Evolutionary conservation across 1,140 invertebrate genomes (phyloP), one percentile per base, ranked within the genome.

Genomic region (Tetramorium alpestre): DNA sequence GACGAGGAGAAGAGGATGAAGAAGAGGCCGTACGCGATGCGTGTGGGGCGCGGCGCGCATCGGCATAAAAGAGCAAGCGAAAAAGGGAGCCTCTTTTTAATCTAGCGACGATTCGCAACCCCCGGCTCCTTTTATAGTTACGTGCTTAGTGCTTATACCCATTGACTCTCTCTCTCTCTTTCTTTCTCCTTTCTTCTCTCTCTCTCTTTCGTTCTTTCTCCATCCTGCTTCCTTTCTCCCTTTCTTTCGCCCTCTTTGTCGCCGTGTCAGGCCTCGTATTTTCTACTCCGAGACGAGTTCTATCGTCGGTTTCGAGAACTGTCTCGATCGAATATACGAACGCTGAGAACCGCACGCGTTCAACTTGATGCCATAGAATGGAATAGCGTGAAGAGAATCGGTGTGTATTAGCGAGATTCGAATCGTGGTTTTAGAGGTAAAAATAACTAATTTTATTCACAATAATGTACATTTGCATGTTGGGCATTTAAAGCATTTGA

Each of bases 31-130:
- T 84, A 38, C 82, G 88, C 69, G 87, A 90, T 89, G 88, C 85
- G 88, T 87, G 76, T 88, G 87, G 89, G 90, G 93, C 86, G 82
- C 91, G 90, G 89, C 89, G 91, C 88, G 90, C 87, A 89, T 88
- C 73, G 92, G 93, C 91, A 95, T 94, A 95, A 95, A 94, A 95
- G 94, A 94, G 94, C 93, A 93, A 95, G 92, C 94, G 91, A 94
- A 95, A 94, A 94, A 94, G 94, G 93, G 94, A 95, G 94, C 92
- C 94, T 94, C 94, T 94, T 95, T 95, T 95, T 95, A 95, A 95
- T 95, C 94, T 94, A 94, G 93, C 94, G 93, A 94, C 94, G 94
- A 94, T 95, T 95, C 94, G 94, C 93, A 94, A 94, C 92, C 92
- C 93, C 93, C 92, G 91, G 89, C 91, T 93, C 93, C 91, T 95